These are phyloP conservation scores for Lordiphosa clarofinis DNA, from an alignment of 1,140 invertebrate species.

Conservation along the genomic window DNA sequence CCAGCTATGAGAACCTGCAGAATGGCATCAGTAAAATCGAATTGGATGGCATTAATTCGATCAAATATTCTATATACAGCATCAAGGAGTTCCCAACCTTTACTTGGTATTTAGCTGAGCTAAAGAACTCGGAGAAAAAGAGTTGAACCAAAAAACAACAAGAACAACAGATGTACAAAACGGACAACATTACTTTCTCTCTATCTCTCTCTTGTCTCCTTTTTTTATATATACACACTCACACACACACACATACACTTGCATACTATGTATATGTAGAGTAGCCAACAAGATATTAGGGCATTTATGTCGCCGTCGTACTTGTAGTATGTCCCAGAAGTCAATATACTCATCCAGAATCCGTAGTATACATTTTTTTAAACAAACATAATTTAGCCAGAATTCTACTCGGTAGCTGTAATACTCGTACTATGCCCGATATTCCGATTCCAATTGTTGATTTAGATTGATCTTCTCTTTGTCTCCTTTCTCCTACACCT, in stretches of 20 bases:
- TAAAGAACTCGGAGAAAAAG: slow-evolving; percentile 79
- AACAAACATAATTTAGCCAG: slow-evolving; percentile 44
- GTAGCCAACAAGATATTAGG: too few relatives aligned
- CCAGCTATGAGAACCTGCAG: slow-evolving; percentile 90
- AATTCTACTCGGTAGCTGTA: slow-evolving; percentile 36
- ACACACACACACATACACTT: background rate
- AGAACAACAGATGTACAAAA: slow-evolving; percentile 43
- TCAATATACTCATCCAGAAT: slow-evolving; percentile 43
- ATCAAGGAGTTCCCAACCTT: slow-evolving; percentile 86
- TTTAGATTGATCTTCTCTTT: slow-evolving; percentile 33
- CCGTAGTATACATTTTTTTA: slow-evolving; percentile 55
- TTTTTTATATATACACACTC: slow-evolving; percentile 7
- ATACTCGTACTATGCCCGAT: slow-evolving; percentile 23
- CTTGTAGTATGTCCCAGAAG: slow-evolving; percentile 17
- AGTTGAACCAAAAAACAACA: slow-evolving; percentile 54
- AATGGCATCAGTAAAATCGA: slow-evolving; percentile 90
- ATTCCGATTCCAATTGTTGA: slow-evolving; percentile 6
- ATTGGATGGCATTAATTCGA: slow-evolving; percentile 91
- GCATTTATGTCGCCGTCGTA: too few relatives aligned
- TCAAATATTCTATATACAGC: slow-evolving; percentile 89
- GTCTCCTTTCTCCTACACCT: slow-evolving; percentile 57
- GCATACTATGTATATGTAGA: slow-evolving; percentile 2
- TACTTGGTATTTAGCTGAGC: slow-evolving; percentile 87
- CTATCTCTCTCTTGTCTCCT: slow-evolving; percentile 19
- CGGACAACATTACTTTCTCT: slow-evolving; percentile 71